Evolutionary conservation across 2,888 invertebrate genomes (phyloP).

Genomic region (Drosophila peninsularis): DNA sequence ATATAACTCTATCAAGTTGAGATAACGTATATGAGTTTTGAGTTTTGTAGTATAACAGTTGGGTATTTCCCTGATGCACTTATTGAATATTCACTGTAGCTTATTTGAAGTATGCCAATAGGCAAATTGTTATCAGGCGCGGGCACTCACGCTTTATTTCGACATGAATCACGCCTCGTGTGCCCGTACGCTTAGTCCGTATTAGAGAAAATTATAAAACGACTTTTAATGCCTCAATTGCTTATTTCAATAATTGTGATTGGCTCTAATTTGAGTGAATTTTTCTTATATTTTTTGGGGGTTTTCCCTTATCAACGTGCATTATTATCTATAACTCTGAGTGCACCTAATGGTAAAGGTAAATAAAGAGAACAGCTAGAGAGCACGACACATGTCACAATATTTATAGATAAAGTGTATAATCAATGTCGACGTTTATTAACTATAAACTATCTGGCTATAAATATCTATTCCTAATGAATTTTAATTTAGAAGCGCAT

Average conservation of each 20-base stretch:
- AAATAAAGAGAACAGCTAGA: not conserved
- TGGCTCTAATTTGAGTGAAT: slow-evolving; percentile 2
- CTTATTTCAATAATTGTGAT: slow-evolving; percentile 46
- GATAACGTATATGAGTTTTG: not conserved
- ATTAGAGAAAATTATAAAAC: slow-evolving; percentile 29
- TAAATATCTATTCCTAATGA: not conserved
- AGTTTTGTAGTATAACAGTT: not conserved
- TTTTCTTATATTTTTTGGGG: not conserved
- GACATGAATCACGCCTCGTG: slow-evolving; percentile 42
- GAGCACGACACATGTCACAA: not conserved
- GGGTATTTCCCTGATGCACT: not conserved
- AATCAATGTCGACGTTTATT: not conserved
- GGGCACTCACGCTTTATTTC: slow-evolving; percentile 7
- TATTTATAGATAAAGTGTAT: not conserved
- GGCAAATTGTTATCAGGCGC: slow-evolving; percentile 40
- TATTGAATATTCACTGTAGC: slow-evolving; percentile 38
- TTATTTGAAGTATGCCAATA: slow-evolving; percentile 10
- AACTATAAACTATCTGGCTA: not conserved
- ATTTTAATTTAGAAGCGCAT: not conserved
- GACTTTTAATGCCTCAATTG: slow-evolving; percentile 26
- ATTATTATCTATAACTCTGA: slow-evolving; percentile 46
- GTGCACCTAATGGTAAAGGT: slow-evolving; percentile 7
- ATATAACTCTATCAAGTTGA: not conserved
- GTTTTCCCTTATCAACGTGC: slow-evolving; percentile 35
- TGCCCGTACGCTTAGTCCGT: not conserved